Conservation (phyloP, 2,888 invertebrate genomes). For the Aspidiotus destructor region DNA sequence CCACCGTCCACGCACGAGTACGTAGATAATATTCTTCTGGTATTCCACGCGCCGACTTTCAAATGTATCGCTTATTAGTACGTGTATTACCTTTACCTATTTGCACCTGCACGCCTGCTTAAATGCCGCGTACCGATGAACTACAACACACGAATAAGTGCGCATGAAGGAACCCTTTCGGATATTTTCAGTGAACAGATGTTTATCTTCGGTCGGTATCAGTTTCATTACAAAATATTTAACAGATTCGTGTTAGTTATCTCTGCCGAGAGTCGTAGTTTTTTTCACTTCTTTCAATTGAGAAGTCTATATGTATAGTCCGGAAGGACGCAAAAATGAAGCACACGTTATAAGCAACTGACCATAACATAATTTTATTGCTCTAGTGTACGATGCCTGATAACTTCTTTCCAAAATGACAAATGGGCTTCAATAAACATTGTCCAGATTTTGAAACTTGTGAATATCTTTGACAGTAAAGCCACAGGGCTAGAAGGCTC, state of each 20-base stretch:
- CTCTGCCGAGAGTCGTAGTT: not conserved
- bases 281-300: too few relatives aligned
- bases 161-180: conserved; percentile 9
- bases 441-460: too few relatives aligned
- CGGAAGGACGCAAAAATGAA: too few relatives aligned
- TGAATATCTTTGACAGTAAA: too few relatives aligned
- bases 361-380: too few relatives aligned
- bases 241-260: conserved; percentile 14
- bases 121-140: not conserved
- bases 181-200: conserved; percentile 23
- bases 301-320: too few relatives aligned
- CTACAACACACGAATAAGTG: not conserved
- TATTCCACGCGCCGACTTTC: conserved; percentile 12
- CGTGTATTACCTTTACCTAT: conserved; percentile 11
- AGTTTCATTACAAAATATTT: conserved; percentile 14
- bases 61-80: conserved; percentile 22
- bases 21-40: conserved; percentile 9
- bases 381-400: too few relatives aligned
- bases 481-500: too few relatives aligned
- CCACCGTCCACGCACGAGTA: not conserved
- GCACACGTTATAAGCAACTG: too few relatives aligned
- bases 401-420: too few relatives aligned
- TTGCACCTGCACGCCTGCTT: conserved; percentile 26
- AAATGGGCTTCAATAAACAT: too few relatives aligned
- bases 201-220: conserved; percentile 26